Conservation (phyloP, 2,113 vertebrate species). For the Corydoras sp. region DNA sequence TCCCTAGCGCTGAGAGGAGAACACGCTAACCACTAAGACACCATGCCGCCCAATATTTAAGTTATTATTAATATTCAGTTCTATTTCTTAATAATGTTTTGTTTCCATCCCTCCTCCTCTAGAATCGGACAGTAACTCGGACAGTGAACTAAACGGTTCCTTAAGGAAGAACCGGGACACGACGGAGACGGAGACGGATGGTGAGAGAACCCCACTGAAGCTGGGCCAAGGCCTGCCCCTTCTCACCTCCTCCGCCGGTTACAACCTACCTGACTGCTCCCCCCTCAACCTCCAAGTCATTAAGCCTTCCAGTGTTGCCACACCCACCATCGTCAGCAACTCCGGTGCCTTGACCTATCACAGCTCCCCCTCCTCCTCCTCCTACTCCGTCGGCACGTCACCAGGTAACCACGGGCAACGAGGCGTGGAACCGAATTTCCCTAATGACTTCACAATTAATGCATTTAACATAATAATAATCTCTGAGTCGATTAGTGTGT, state of each 20-base stretch:
- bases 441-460: not conserved
- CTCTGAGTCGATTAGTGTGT: not conserved
- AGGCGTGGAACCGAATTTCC: not conserved
- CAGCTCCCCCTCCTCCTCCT: conserved; percentile 76
- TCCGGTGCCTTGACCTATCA: conserved; percentile 83
- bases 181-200: conserved; percentile 75
- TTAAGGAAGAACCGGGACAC: conserved; percentile 83
- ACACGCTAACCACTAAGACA: too few relatives aligned
- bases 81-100: too few relatives aligned
- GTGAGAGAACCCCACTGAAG: conserved; percentile 78
- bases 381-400: conserved; percentile 76
- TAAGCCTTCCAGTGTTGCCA: conserved; percentile 71
- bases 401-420: conserved; percentile 69
- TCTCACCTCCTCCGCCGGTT: conserved; percentile 68
- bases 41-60: too few relatives aligned
- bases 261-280: conserved; percentile 75
- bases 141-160: conserved; percentile 86
- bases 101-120: conserved; percentile 1
- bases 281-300: conserved; percentile 88
- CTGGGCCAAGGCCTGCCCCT: conserved; percentile 77
- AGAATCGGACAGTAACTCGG: conserved; percentile 97
- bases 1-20: too few relatives aligned
- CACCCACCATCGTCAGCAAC: conserved; percentile 78
- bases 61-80: too few relatives aligned
- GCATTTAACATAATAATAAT: not conserved